A percentile compares a stretch with the other conserved stretches of the same genome.
phyloP scores from a whole-genome alignment of 92 coral and sea anemone genomes.

The Umimayanthus kanabou region DNA sequence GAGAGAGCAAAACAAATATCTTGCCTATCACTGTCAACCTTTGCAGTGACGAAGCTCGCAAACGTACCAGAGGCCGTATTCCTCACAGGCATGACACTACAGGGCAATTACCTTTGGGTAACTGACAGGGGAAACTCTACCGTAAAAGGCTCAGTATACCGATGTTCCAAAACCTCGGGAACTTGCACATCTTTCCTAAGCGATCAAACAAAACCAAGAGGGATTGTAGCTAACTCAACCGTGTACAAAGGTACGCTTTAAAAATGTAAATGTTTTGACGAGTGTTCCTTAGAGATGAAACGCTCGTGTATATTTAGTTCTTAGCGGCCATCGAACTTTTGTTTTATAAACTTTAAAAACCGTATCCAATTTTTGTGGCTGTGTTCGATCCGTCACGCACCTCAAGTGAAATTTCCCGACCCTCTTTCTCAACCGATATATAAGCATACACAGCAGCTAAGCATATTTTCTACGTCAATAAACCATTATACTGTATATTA shows the following conservation, averaged over 20 bases:
- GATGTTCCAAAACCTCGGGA: constrained; percentile 13
- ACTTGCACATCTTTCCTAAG: constrained; percentile 1
- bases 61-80: constrained; percentile 3
- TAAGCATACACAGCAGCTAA: too few relatives aligned
- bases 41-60: constrained; percentile 1
- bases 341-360: too few relatives aligned
- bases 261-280: not conserved
- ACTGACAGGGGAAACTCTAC: constrained; percentile 13
- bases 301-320: not conserved
- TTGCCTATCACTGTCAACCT: constrained; percentile 14
- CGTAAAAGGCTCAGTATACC: constrained; percentile 9
- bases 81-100: constrained; percentile 12
- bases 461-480: too few relatives aligned
- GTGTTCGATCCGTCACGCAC: too few relatives aligned
- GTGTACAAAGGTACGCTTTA: constrained; percentile 8
- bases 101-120: constrained; percentile 13
- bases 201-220: not conserved
- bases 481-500: too few relatives aligned
- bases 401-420: too few relatives aligned
- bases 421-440: too few relatives aligned
- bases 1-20: not conserved
- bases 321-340: too few relatives aligned
- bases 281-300: not conserved
- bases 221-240: constrained; percentile 32
- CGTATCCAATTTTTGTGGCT: too few relatives aligned